Evolutionary conservation across 2,888 invertebrate species (phyloP), one percentile per base, ranked within the genome.

Genomic region (Tachystola acroxantha): DNA sequence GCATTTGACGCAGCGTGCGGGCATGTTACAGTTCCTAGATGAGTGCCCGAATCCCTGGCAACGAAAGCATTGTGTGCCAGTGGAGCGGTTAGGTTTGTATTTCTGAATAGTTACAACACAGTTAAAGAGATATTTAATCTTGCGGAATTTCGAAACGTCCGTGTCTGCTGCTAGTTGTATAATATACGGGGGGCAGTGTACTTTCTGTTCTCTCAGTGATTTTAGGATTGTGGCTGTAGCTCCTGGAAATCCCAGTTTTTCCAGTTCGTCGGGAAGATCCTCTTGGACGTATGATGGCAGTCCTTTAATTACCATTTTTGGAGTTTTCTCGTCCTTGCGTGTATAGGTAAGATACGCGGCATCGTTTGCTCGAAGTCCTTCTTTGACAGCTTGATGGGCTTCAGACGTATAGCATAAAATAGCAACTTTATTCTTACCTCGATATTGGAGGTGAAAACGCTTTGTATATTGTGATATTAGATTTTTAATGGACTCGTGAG

Each of bases 41-140:
- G 42, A 24, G 32, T 44, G 47, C 0, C 47, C 47, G 32, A 47
- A 47, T 0, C 22, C 7, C 26, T 47, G 43, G 24, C 46, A 46
- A 7, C 43, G 27, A 32, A 14, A 46, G 12, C 43, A 46, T 11
- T 46, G 46, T 2, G 42, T 44, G 2, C 45, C 36, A 1, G 12
- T 2, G 9, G 9, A 10, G 3, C 10, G 10, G 7, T 31, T 32
- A 1, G 32, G 20, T 26, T 32, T 26, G 9, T 16, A 37, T 27
- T 20, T 31, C 5, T 14, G 7, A 3, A 37, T 32, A 2, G 31
- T 13, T 1, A 37, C 10, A 1, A 27, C 31, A 10, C 36, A 37
- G 7, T 27, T 29, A 9, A 31, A 26, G 9, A 37, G 7, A 13
- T 32, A 32, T 20, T 37, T 37, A 7, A 37, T 37, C 27, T 27